These are phyloP conservation scores for Acrocyrtus sp. DNA, from an alignment of 2,888 invertebrate species.

Conservation along the genomic window DNA sequence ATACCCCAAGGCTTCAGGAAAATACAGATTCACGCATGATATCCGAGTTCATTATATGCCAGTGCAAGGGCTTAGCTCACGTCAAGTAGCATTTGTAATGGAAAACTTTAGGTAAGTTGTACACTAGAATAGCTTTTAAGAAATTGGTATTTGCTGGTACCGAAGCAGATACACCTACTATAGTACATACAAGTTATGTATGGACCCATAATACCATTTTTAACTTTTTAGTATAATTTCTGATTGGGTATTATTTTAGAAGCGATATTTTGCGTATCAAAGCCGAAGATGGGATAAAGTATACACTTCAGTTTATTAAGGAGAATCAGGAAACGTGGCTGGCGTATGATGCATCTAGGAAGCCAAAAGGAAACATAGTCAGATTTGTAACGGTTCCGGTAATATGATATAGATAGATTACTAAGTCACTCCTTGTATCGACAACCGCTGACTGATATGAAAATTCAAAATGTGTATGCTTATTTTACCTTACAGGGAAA, in stretches of 20 bases:
- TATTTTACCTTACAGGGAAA: background rate
- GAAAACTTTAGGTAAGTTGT: slow-evolving; percentile 50
- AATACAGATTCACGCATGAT: slow-evolving; percentile 57
- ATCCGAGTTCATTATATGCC: slow-evolving; percentile 60
- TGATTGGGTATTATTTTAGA: slow-evolving; percentile 27
- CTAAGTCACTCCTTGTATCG: too few species aligned
- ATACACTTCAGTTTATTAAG: slow-evolving; percentile 47
- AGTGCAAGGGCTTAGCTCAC: slow-evolving; percentile 45
- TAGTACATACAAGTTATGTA: too few species aligned
- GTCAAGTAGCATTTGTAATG: slow-evolving; percentile 52
- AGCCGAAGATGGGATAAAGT: slow-evolving; percentile 53
- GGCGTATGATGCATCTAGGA: slow-evolving; percentile 1
- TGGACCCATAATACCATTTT: background rate
- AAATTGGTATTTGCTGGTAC: too few species aligned
- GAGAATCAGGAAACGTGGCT: slow-evolving; percentile 54
- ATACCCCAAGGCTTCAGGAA: slow-evolving; percentile 45
- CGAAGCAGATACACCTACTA: too few species aligned
- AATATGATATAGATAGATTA: background rate
- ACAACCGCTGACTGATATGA: background rate
- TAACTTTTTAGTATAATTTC: background rate
- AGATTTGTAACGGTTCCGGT: slow-evolving; percentile 51
- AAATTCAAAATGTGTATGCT: background rate
- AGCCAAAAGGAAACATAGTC: slow-evolving; percentile 46
- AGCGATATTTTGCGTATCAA: slow-evolving; percentile 56
- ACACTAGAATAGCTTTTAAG: too few species aligned